phyloP scores from a whole-genome alignment of 2,113 vertebrate genomes.

The Chlamydotis undulata region DNA sequence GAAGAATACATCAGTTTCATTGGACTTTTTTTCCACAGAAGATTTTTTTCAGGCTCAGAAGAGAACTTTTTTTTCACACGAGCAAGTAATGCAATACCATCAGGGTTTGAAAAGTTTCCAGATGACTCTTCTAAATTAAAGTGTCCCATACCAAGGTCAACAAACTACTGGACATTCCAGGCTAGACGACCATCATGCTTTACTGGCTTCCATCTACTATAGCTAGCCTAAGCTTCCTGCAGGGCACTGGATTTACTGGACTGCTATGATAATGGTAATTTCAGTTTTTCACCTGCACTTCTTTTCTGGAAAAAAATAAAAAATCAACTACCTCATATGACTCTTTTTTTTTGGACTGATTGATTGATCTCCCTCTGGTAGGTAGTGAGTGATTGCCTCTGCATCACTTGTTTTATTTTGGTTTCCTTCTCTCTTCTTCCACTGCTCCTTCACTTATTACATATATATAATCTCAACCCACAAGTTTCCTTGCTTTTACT shows the following conservation, averaged over 20 bases:
- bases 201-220: neutral
- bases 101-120: neutral
- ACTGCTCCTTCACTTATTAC: neutral
- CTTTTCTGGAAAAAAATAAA: neutral
- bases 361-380: neutral
- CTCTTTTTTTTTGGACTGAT: neutral
- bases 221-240: neutral
- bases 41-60: neutral
- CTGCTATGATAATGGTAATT: neutral
- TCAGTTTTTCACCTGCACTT: neutral
- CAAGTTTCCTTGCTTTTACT: neutral
- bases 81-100: neutral
- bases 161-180: neutral
- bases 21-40: neutral
- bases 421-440: neutral
- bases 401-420: neutral
- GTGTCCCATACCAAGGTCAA: neutral
- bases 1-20: neutral
- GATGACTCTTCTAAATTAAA: neutral
- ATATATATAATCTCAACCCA: neutral
- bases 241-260: neutral
- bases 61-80: neutral
- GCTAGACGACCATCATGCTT: neutral
- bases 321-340: neutral
- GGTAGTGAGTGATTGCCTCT: neutral